These are phyloP conservation scores for Nemurella pictetii DNA, from an alignment of 2,888 invertebrate genomes.

Conservation along the genomic window DNA sequence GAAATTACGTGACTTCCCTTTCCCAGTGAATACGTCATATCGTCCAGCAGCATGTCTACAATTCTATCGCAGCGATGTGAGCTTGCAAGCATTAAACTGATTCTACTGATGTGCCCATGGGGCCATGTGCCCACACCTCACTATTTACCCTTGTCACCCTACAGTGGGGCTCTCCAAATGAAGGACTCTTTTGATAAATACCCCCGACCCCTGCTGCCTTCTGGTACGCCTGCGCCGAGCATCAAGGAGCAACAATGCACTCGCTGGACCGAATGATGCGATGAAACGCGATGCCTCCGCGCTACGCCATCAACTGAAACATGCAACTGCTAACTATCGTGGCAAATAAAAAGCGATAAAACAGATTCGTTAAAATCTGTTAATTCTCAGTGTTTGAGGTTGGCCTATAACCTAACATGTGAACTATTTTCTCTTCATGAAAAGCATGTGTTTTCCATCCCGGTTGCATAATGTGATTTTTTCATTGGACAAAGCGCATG, in stretches of 20 bases:
- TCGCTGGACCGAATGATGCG: constrained; percentile 7
- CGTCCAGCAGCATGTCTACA: neutral
- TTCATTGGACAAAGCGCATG: no score
- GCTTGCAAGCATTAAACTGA: neutral
- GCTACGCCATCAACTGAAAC: neutral
- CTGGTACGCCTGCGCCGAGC: neutral
- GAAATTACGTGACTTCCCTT: neutral
- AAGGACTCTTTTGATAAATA: neutral
- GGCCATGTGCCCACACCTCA: constrained; percentile 11
- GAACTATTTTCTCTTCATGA: neutral
- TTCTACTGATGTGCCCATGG: neutral
- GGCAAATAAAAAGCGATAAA: neutral
- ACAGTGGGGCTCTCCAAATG: neutral
- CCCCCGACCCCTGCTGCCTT: neutral
- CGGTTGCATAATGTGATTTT: no score
- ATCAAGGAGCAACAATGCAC: constrained; percentile 17
- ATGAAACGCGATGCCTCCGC: constrained; percentile 26
- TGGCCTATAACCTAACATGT: neutral
- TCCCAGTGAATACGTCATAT: neutral
- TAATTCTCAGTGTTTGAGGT: neutral
- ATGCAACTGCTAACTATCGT: constrained; percentile 1
- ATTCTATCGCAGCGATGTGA: neutral
- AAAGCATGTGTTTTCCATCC: neutral
- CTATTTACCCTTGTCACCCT: constrained; percentile 14
- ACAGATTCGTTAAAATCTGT: neutral